A percentile compares a stretch with the other conserved stretches of the same genome.
Conservation (phyloP, 2,797 vertebrate genomes). For the Tenualosa thibaudeaui region DNA sequence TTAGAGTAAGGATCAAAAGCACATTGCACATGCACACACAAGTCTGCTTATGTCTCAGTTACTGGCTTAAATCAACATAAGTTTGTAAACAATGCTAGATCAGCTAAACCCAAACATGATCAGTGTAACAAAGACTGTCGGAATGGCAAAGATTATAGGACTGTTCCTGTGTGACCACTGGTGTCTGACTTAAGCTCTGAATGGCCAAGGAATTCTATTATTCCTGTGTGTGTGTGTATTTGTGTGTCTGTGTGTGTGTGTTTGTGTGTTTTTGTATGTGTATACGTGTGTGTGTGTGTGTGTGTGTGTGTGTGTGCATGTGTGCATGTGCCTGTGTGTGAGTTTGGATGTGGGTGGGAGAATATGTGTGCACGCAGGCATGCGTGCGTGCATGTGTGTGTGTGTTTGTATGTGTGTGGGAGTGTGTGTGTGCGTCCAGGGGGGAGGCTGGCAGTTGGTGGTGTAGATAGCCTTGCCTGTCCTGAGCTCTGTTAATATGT, state of each 20-base stretch:
- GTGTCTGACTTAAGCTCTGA: neutral
- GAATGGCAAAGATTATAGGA: neutral
- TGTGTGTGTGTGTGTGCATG: neutral
- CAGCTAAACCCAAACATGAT: neutral
- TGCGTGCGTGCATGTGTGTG: neutral
- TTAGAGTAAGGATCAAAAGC: neutral
- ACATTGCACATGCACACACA: neutral
- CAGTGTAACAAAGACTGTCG: too few relatives aligned
- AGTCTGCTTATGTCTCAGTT: neutral
- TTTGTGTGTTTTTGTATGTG: neutral
- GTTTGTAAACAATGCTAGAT: constrained; percentile 5
- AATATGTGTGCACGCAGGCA: neutral
- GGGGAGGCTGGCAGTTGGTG: too few relatives aligned
- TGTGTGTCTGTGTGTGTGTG: neutral
- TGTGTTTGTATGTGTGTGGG: constrained; percentile 17
- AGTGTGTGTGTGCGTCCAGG: too few relatives aligned
- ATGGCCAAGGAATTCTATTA: neutral
- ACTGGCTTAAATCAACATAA: neutral
- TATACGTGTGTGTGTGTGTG: neutral
- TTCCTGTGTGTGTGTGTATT: neutral
- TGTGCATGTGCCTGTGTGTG: constrained; percentile 7
- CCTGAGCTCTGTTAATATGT: constrained; percentile 28
- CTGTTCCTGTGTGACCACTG: neutral
- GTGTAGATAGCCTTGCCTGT: neutral
- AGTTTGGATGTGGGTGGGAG: neutral